phyloP scores from a whole-genome alignment of 2,888 invertebrate species.

The Epirrhoe alternata region DNA sequence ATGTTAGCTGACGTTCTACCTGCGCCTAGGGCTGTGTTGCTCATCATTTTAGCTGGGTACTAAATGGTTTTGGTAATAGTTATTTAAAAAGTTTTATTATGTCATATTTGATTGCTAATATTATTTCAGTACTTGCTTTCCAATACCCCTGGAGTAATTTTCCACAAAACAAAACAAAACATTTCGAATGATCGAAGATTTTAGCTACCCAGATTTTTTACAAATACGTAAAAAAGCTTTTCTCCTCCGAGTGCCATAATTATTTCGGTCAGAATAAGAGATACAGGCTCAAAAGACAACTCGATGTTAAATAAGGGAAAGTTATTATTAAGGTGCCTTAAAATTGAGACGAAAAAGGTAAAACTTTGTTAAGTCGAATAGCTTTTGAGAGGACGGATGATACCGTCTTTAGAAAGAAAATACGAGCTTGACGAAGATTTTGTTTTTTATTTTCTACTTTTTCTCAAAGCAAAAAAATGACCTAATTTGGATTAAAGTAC shows the following conservation, averaged over 20 bases:
- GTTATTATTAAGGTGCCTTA: conserved; percentile 40
- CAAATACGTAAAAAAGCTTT: neutral
- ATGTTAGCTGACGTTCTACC: conserved; percentile 13
- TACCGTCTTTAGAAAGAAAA: conserved; percentile 28
- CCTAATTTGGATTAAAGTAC: too few species aligned
- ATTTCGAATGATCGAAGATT: too few species aligned
- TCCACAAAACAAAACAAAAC: too few species aligned
- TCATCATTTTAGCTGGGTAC: neutral
- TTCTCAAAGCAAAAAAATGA: neutral
- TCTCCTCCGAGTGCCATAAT: conserved; percentile 24
- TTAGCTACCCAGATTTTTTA: neutral
- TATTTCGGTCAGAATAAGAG: conserved; percentile 32
- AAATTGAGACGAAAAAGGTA: conserved; percentile 40
- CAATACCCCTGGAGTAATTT: too few species aligned
- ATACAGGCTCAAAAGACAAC: conserved; percentile 42
- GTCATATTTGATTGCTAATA: neutral
- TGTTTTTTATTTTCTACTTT: neutral
- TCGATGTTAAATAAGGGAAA: conserved; percentile 45
- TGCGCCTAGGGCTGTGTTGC: neutral
- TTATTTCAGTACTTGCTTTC: too few species aligned
- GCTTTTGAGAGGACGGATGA: conserved; percentile 33
- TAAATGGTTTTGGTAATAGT: neutral
- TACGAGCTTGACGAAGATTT: conserved; percentile 2
- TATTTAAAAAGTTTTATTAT: neutral
- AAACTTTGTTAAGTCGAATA: conserved; percentile 41